Evolutionary conservation across 2,888 invertebrate species (phyloP).

Genomic region (Leptothorax acervorum): DNA sequence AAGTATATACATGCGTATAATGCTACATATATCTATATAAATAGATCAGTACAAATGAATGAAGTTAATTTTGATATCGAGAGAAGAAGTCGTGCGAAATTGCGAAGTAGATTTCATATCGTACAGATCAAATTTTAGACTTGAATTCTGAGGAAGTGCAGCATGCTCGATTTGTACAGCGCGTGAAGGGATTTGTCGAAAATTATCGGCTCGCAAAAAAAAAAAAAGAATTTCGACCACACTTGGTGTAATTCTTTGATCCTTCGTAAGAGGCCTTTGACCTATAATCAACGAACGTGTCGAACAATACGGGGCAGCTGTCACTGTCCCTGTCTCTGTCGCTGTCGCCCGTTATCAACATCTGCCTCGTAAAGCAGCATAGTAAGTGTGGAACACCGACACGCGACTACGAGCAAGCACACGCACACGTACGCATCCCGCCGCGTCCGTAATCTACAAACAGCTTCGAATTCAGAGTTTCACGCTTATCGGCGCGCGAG

Average conservation of each 20-base stretch:
- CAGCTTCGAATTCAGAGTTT: slow-evolving; percentile 74
- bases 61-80: not conserved
- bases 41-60: not conserved
- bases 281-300: slow-evolving; percentile 77
- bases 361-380: slow-evolving; percentile 79
- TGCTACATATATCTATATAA: not conserved
- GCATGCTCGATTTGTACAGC: not conserved
- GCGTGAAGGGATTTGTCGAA: not conserved
- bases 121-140: not conserved
- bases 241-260: slow-evolving; percentile 67
- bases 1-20: not conserved
- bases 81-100: not conserved
- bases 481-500: slow-evolving; percentile 73
- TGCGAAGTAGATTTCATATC: slow-evolving; percentile 1
- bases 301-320: slow-evolving; percentile 81
- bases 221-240: slow-evolving; percentile 36
- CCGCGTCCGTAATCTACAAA: slow-evolving; percentile 71
- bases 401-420: slow-evolving; percentile 35
- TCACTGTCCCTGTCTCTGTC: slow-evolving; percentile 74
- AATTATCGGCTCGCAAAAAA: slow-evolving; percentile 27
- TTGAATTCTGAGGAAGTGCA: not conserved
- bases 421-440: slow-evolving; percentile 25
- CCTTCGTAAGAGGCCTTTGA: slow-evolving; percentile 77
- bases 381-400: slow-evolving; percentile 61
- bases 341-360: slow-evolving; percentile 79